Evolutionary conservation across 2,797 vertebrate genomes (phyloP), one percentile per base, ranked within the genome.

Genomic region (Molothrus ater): DNA sequence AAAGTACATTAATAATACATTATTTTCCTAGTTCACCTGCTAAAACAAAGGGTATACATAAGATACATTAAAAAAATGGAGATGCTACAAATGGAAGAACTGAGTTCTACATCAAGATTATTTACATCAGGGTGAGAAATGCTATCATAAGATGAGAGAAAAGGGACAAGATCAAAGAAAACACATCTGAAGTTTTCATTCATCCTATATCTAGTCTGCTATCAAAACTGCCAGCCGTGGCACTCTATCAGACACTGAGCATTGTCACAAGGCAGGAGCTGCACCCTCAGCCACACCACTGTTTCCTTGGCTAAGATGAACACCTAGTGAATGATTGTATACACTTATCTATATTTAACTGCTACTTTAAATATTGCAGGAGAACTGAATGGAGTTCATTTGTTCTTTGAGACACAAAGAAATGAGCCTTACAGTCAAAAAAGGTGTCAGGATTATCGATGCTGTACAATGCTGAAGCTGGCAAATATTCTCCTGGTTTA

Each of bases 261-360:
- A 68, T 4, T 3, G 2, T 7, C 0, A 0, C 53, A 79, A 61
- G 54, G 36, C 38, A 53, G 7, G 65, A 57, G 32, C 66, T 59
- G 32, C 34, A 72, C 34, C 64, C 20, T 32, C 29, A 57, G 24
- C 57, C 51, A 53, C 10, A 20, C 17, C 25, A 17, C 21, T 47
- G 24, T 31, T 78, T 43, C 73, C 53, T 81, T 42, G 28, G 25
- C 54, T 63, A 56, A 70, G 32, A 60, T 34, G 31, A 85, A 76
- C 57, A 66, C 8, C 17, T 40, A 66, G 19, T 70, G 56, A 88
- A 83, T 26, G 8, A 89, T 7, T 64, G 32, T 32, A 47, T 16
- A 51, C 22, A 65, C 51, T 76, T 63, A 85, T 32, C 38, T 65
- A 9, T 36, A 75, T 61, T 72, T 74, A 28, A 75, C 60, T 72